Evolutionary conservation across 2,888 invertebrate genomes (phyloP).

Genomic region (Drosophila vallismaia): DNA sequence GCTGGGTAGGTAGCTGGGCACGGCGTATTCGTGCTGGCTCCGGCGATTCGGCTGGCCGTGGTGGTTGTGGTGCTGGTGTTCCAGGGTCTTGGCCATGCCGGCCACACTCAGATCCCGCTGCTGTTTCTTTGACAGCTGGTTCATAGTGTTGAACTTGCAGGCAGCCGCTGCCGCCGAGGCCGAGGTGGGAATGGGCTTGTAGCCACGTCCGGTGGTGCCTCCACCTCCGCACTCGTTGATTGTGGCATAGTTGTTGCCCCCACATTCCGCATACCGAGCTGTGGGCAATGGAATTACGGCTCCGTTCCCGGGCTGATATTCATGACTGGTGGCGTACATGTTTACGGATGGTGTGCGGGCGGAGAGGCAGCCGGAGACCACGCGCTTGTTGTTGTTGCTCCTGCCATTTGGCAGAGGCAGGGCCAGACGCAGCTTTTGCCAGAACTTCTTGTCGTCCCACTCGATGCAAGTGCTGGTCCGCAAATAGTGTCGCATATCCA

Average conservation of each 20-base stretch:
- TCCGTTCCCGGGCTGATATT: slow-evolving; percentile 65
- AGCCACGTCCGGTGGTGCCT: slow-evolving; percentile 62
- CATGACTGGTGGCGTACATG: slow-evolving; percentile 88
- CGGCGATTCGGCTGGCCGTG: slow-evolving; percentile 72
- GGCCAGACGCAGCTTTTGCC: slow-evolving; percentile 97
- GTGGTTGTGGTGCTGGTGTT: slow-evolving; percentile 78
- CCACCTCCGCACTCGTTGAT: slow-evolving; percentile 82
- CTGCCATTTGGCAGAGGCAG: slow-evolving; percentile 87
- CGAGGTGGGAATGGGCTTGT: slow-evolving; percentile 79
- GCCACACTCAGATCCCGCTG: slow-evolving; percentile 60
- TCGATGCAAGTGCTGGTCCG: slow-evolving; percentile 96
- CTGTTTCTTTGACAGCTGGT: slow-evolving; percentile 77
- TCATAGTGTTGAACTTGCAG: slow-evolving; percentile 82
- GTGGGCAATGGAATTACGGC: slow-evolving; percentile 42
- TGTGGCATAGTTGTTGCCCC: slow-evolving; percentile 82
- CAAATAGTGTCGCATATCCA: slow-evolving; percentile 94
- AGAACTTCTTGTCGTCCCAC: slow-evolving; percentile 97
- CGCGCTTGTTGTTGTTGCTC: slow-evolving; percentile 77
- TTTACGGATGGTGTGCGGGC: slow-evolving; percentile 86
- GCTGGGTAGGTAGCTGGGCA: slow-evolving; percentile 79
- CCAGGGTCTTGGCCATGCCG: slow-evolving; percentile 76
- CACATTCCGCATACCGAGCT: slow-evolving; percentile 78
- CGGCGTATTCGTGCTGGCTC: slow-evolving; percentile 83
- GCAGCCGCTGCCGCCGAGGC: slow-evolving; percentile 77
- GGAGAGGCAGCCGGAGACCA: slow-evolving; percentile 71